A percentile compares a stretch with the other conserved stretches of the same genome.
phyloP scores from a whole-genome alignment of 2,797 vertebrate species.

The Sebastes elongatus region DNA sequence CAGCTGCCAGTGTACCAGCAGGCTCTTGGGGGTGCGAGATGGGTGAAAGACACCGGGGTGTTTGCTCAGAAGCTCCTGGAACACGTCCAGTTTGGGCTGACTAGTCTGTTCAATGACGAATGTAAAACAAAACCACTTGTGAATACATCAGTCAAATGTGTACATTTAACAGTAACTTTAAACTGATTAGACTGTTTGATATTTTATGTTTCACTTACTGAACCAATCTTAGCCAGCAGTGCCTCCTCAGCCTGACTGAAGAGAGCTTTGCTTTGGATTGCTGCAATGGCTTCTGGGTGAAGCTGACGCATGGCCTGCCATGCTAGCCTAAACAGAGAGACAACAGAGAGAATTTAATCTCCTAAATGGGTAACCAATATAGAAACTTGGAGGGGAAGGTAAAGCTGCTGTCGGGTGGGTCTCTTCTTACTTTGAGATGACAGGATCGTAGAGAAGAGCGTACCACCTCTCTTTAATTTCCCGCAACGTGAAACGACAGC shows the following conservation, averaged over 20 bases:
- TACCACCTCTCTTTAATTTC: constrained; percentile 98
- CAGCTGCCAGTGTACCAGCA: constrained; percentile 97
- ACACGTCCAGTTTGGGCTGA: constrained; percentile 92
- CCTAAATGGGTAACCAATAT: not conserved
- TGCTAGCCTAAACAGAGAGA: constrained; percentile 78
- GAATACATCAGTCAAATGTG: not conserved
- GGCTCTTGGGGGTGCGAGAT: constrained; percentile 90
- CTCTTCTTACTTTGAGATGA: constrained; percentile 96
- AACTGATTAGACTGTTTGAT: not conserved
- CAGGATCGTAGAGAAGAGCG: constrained; percentile 93
- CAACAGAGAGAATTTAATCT: not conserved
- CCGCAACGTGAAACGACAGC: constrained; percentile 93
- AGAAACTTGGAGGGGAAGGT: not conserved
- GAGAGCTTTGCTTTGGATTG: constrained; percentile 95
- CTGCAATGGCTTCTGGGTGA: constrained; percentile 94
- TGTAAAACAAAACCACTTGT: not conserved
- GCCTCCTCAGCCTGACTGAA: constrained; percentile 94
- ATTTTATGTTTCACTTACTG: constrained; percentile 78
- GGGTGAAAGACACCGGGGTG: constrained; percentile 92
- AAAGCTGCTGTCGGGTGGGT: not conserved
- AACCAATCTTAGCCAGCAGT: constrained; percentile 90
- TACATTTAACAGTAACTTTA: not conserved
- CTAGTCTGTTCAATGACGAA: constrained; percentile 83
- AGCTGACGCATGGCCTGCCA: constrained; percentile 98
- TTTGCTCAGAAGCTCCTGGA: constrained; percentile 93